Base-by-base conservation (phyloP, 2,888 invertebrate species). In the Quadroppia sp. region DNA sequence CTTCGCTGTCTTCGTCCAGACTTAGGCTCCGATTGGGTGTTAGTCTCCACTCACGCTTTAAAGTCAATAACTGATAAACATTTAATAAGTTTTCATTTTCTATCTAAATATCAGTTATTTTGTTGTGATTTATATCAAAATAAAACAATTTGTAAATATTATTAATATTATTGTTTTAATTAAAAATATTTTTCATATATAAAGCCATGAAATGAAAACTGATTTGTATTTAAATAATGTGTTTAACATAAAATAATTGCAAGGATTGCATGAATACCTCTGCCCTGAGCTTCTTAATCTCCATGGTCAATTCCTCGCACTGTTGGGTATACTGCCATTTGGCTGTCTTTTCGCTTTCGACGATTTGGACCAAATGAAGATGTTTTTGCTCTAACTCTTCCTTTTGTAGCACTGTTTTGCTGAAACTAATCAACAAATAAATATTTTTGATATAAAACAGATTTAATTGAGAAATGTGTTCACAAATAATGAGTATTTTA, bases 301-400 rank as follows among this genome's bases (percentile, higher is more conserved):
- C 94, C 1, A 88, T 87, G 40, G 89, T 87, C n/a, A 94, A 86
- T 80, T 94, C 94, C 80, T 94, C 94, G 79, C 93, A 93, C 82
- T 94, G 92, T 81, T 92, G 91, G 0, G 91, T 91, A 82, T 93
- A 94, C 83, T 93, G 92, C 91, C 92, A 93, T 80, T 94, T 91
- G 0, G 93, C 92, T 1, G 93, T 93, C 80, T 92, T 87, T 83
- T 94, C 94, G 78, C 91, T 92, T 83, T 94, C 94, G 72, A 94
- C 90, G 76, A 94, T 91, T 78, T 85, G 85, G 76, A 94, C 86
- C 70, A 94, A 85, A 81, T 94, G 94, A 67, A 93, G 85, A 82
- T 94, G 92, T 82, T 94, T 93, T 83, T 94, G 93, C 80, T 94
- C 93, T 79, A 94, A 82, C 83, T 94, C 92, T 81, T 94, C 93